A percentile compares a stretch with the other conserved stretches of the same genome.
phyloP scores from a whole-genome alignment of 2,888 invertebrate genomes.

The Pyrochroa serraticornis region DNA sequence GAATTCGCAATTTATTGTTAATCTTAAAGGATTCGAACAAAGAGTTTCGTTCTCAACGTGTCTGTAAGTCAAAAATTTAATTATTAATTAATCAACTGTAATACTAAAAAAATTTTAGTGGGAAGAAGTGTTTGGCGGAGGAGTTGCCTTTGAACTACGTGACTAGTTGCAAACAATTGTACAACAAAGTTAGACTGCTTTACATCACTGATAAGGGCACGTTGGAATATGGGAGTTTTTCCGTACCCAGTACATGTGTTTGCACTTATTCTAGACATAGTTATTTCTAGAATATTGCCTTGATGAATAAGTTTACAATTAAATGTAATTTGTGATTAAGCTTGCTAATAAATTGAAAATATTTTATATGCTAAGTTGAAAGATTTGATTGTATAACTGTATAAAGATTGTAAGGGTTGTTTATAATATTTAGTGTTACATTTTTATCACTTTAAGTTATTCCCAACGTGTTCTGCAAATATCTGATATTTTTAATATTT shows the following conservation, averaged over 20 bases:
- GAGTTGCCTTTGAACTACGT: conserved; percentile 30
- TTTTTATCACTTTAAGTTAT: too few relatives aligned
- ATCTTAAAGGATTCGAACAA: conserved; percentile 29
- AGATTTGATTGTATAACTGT: too few relatives aligned
- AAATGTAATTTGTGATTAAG: background rate
- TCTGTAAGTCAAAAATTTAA: too few relatives aligned
- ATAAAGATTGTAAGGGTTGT: too few relatives aligned
- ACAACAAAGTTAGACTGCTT: conserved; percentile 32
- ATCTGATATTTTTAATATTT: too few relatives aligned
- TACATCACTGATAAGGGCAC: conserved; percentile 30
- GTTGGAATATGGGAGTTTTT: conserved; percentile 30
- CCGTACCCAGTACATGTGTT: conserved; percentile 36
- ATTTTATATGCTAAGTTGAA: background rate
- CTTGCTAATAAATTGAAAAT: background rate
- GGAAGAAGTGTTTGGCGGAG: conserved; percentile 20
- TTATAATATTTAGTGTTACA: too few relatives aligned
- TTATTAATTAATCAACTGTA: too few relatives aligned
- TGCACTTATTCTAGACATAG: conserved; percentile 27
- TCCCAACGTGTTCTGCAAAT: too few relatives aligned
- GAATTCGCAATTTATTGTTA: conserved; percentile 30
- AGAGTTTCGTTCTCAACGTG: conserved; percentile 33
- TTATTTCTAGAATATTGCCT: too few relatives aligned
- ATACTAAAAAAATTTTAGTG: conserved; percentile 8
- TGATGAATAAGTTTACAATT: background rate
- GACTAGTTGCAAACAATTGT: conserved; percentile 35